Base-by-base conservation (phyloP, 2,113 vertebrate genomes). In the Gymnocephalus cernua region DNA sequence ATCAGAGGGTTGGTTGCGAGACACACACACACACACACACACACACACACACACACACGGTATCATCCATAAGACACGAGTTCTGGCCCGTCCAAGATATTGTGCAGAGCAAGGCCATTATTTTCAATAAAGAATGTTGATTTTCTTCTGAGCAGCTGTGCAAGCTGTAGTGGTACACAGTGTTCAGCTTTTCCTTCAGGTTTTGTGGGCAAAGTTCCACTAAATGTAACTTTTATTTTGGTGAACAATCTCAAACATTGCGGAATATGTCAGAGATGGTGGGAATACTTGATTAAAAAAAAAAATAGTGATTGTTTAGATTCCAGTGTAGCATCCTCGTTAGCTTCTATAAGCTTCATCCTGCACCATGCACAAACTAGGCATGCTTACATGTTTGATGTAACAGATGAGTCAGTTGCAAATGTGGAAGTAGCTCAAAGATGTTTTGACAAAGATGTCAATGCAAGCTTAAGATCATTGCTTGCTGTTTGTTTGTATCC, bases 21-120 rank as follows among this genome's bases (percentile, higher is more conserved):
- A 47, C 44, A 68, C 23, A 4, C 8, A 38, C 38, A 38, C 38
- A 38, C 38, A 38, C 38, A 38, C 38, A 38, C 35, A 38, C 35
- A 38, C 35, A 35, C 35, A 35, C 35, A 35, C 35, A 38, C 38
- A 38, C 8, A 41, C 32, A 32, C 32, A 32, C 32, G 4, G 27
- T 23, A 58, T 84, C 77, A 86, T 86, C 45, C 51, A 86, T 86
- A 81, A 87, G 59, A 77, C 27, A 83, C 80, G 74, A 87, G 83
- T 51, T 68, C 25, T 82, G 77, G 25, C 54, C 54, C n/a, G 19
- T 23, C 38, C 10, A 11, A 41, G 32, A 14, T 35, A 35, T 5
- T 16, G 13, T 35, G 19, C 27, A 74, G 38, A 59, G 41, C 70
- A 8, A 53, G 48, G 27, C 29, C 48, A 68, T 53, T 56, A 41